These are phyloP conservation scores for Scomberomorus guttatus DNA, from an alignment of 2,797 vertebrate genomes.

Conservation along the genomic window DNA sequence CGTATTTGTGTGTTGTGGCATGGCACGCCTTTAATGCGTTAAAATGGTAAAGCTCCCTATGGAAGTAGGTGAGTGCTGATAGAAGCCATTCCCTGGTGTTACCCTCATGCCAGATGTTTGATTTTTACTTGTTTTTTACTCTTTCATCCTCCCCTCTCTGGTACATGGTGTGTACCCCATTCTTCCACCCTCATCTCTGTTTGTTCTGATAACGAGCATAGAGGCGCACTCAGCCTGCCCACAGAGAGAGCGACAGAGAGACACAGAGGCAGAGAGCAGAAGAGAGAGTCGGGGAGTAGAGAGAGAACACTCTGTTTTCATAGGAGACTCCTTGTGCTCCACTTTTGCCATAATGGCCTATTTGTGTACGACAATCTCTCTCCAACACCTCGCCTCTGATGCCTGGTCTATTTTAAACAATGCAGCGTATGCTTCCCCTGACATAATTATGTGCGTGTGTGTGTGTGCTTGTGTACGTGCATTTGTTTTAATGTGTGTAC, in stretches of 20 bases:
- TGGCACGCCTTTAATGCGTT: slow-evolving; percentile 33
- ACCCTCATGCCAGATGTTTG: slow-evolving; percentile 55
- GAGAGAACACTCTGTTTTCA: slow-evolving; percentile 60
- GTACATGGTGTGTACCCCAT: slow-evolving; percentile 53
- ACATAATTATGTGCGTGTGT: slow-evolving; percentile 59
- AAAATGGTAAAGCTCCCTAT: slow-evolving; percentile 61
- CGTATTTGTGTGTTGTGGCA: slow-evolving; percentile 7
- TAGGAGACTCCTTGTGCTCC: slow-evolving; percentile 75
- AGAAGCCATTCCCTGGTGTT: slow-evolving; percentile 46
- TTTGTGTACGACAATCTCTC: slow-evolving; percentile 80
- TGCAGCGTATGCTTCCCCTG: slow-evolving; percentile 67
- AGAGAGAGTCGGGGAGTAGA: slow-evolving; percentile 28
- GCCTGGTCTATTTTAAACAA: slow-evolving; percentile 84
- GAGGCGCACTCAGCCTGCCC: slow-evolving; percentile 53
- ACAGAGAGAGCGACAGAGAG: slow-evolving; percentile 54
- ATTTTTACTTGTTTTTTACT: slow-evolving; percentile 52
- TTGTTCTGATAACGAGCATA: slow-evolving; percentile 78
- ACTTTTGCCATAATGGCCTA: slow-evolving; percentile 81
- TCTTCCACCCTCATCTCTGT: slow-evolving; percentile 74
- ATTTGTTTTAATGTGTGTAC: slow-evolving; percentile 25
- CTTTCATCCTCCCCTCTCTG: slow-evolving; percentile 66
- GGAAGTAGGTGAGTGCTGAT: slow-evolving; percentile 49
- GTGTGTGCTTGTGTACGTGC: slow-evolving; percentile 30
- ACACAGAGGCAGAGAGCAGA: slow-evolving; percentile 23
- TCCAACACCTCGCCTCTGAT: slow-evolving; percentile 74